phyloP scores from a whole-genome alignment of 30 jellyfish, hydroid and myxozoan genomes.

The Hydractinia echinata region DNA sequence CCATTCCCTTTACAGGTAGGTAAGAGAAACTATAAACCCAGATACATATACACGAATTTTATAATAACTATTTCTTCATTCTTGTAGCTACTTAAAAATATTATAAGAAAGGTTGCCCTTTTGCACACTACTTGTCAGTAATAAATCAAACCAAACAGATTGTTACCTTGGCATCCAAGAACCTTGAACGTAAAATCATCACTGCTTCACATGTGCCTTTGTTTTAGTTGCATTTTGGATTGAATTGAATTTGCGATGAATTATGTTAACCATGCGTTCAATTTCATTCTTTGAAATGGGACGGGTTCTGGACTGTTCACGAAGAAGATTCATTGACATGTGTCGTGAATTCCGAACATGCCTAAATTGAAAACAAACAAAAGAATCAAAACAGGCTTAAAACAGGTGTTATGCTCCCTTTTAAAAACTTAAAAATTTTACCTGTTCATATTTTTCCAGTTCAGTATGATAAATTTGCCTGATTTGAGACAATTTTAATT shows the following conservation, averaged over 20 bases:
- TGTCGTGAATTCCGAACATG: conserved; percentile 95
- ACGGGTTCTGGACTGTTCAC: conserved; percentile 96
- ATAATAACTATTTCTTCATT: not conserved
- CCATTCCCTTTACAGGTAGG: too few relatives aligned
- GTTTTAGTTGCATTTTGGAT: conserved; percentile 96
- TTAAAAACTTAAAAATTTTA: not conserved
- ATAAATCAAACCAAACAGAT: not conserved
- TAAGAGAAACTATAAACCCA: too few relatives aligned
- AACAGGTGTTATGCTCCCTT: too few relatives aligned
- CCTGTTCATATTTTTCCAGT: conserved; percentile 97
- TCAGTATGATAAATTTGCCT: conserved; percentile 95
- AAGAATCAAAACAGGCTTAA: too few relatives aligned
- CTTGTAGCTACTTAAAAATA: not conserved
- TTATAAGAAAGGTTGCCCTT: too few relatives aligned
- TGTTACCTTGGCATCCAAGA: conserved; percentile 98
- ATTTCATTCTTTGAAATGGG: conserved; percentile 87
- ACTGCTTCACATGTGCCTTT: conserved; percentile 98
- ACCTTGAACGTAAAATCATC: conserved; percentile 88
- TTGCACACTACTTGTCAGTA: not conserved
- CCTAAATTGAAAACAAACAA: conserved; percentile 33
- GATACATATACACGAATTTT: too few relatives aligned
- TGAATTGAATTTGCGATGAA: conserved; percentile 87
- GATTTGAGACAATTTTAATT: conserved; percentile 83
- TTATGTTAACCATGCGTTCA: conserved; percentile 89
- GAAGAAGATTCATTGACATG: conserved; percentile 89